Percentiles rank a stretch among this genome's conserved stretches.
phyloP scores from a whole-genome alignment of 2,797 vertebrate genomes.

The Pachyuromys duprasi region DNA sequence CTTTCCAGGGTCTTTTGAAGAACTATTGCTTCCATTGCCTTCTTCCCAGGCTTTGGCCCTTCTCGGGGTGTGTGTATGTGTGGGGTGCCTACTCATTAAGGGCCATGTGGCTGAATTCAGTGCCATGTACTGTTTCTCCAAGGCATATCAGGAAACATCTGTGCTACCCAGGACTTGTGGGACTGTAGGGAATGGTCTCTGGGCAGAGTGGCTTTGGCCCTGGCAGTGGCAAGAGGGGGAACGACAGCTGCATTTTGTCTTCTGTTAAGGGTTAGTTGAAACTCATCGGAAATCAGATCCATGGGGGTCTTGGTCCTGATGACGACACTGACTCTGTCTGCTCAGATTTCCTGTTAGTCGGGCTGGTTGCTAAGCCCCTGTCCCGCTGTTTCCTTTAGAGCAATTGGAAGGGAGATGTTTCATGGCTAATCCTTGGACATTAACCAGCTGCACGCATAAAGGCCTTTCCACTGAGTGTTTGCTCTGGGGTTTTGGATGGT shows the following conservation, averaged over 20 bases:
- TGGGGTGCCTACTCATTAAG: background rate
- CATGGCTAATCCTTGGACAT: conserved; percentile 81
- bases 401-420: conserved; percentile 82
- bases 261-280: conserved; percentile 83
- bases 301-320: conserved; percentile 78
- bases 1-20: background rate
- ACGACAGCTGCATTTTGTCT: conserved; percentile 81
- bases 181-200: background rate
- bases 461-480: conserved; percentile 46
- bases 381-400: conserved; percentile 79
- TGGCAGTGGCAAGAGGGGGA: background rate
- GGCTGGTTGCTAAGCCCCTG: conserved; percentile 82
- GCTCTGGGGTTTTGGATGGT: conserved; percentile 70
- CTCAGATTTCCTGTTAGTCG: conserved; percentile 83
- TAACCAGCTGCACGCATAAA: conserved; percentile 74
- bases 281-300: conserved; percentile 85
- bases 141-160: background rate
- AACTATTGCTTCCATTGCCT: background rate
- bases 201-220: background rate
- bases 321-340: conserved; percentile 74
- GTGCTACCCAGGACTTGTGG: background rate
- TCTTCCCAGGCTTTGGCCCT: background rate
- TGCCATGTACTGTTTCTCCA: background rate
- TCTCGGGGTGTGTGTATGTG: background rate
- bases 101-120: background rate